Base-by-base conservation (phyloP, 2,888 invertebrate genomes). In the Leptura quadrifasciata region DNA sequence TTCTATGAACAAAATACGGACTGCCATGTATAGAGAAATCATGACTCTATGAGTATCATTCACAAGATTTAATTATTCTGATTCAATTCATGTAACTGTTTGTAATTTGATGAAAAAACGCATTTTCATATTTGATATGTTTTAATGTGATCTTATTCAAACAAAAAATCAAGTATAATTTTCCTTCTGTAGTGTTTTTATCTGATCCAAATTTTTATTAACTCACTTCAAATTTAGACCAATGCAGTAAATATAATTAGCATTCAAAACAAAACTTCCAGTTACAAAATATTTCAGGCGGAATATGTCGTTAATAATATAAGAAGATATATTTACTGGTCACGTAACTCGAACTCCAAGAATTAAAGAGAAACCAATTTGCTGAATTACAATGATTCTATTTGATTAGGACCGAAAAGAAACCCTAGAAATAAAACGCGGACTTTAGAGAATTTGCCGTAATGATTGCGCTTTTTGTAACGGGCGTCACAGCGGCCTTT, bases 381-480 rank as follows among this genome's bases (percentile, higher is more conserved):
- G 21, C 21, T 24, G 60, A 70, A 70, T 70, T 70, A 61, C 60
- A 52, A 58, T 47, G 60, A 70, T 60, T 39, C 10, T 20, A 52
- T 60, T 70, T 70, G 60, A 60, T 70, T 69, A 69, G 70, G 31
- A 31, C 20, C 24, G 70, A 52, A 60, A 68, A 47, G 47, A 68
- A 57, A 68, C 60, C 39, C 39, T 31, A 27, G 35, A 61, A 70
- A 35, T 60, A 70, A 60, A 70, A 69, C 18, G 52, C 57, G 35
- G 70, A 58, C 21, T 60, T 70, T 20, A 58, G 47, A 70, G 60
- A 60, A 47, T 70, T 52, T 58, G n/a, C 60, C 8, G 21, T 47
- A 70, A 70, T 58, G 70, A 60, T 47, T 69, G 70, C 21, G 31
- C 70, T 70, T 70, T 20, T 47, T 60, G 70, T 47, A 31, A n/a